phyloP scores from a whole-genome alignment of 2,888 invertebrate genomes.

The Argynnis bischoffii region DNA sequence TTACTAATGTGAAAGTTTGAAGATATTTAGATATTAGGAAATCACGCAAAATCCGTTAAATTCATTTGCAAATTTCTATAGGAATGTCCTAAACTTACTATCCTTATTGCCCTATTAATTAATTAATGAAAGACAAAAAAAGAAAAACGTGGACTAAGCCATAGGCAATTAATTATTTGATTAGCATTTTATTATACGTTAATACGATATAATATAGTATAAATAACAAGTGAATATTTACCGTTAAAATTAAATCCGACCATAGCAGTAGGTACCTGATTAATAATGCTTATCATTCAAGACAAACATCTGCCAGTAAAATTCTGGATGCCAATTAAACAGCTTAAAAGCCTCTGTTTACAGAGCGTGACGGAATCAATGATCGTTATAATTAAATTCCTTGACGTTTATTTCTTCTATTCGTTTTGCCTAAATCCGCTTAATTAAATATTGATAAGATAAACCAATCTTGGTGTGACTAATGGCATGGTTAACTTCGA shows the following conservation, averaged over 20 bases:
- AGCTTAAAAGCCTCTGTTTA: constrained; percentile 53
- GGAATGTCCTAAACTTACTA: no score
- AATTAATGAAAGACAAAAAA: no score
- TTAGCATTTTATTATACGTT: background rate
- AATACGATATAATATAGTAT: constrained; percentile 23
- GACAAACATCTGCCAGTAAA: constrained; percentile 45
- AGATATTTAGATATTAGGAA: no score
- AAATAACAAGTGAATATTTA: constrained; percentile 13
- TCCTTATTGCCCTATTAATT: no score
- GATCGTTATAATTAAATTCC: constrained; percentile 63
- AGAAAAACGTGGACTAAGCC: no score
- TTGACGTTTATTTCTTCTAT: constrained; percentile 44
- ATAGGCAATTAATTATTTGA: no score
- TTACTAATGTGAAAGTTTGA: no score
- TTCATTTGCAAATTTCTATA: no score
- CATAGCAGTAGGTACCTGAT: constrained; percentile 29
- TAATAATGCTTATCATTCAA: constrained; percentile 39
- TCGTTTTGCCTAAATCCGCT: constrained; percentile 44
- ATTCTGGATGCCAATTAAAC: constrained; percentile 52
- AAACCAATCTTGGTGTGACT: constrained; percentile 31
- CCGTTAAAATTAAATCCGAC: constrained; percentile 21
- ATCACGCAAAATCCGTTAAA: no score
- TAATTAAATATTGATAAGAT: constrained; percentile 45
- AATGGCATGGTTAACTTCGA: constrained; percentile 18
- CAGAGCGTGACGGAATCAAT: constrained; percentile 56